Evolutionary conservation across 1,140 invertebrate species (phyloP).

Genomic region (Tetramorium alpestre): DNA sequence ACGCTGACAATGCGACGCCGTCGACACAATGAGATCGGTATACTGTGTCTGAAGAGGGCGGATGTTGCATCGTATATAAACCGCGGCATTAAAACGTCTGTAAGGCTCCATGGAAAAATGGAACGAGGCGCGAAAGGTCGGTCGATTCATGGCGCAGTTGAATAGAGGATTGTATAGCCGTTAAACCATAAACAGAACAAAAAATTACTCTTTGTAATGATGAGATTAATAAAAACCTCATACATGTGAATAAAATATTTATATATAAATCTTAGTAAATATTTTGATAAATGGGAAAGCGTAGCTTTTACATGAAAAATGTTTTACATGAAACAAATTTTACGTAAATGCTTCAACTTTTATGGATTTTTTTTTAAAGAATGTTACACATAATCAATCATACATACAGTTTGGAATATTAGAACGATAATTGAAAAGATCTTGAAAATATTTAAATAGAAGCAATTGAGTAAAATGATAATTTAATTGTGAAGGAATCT

Average conservation of each 20-base stretch:
- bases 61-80: constrained; percentile 63
- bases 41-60: constrained; percentile 43
- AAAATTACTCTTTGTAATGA: background rate
- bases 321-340: background rate
- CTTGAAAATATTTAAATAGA: background rate
- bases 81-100: constrained; percentile 59
- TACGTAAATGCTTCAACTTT: background rate
- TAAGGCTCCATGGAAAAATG: constrained; percentile 23
- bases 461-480: background rate
- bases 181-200: background rate
- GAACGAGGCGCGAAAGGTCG: constrained; percentile 7
- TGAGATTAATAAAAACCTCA: constrained; percentile 9
- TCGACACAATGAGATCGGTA: constrained; percentile 42
- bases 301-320: background rate
- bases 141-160: background rate
- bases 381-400: background rate
- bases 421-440: background rate
- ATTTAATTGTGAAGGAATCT: background rate
- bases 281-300: background rate
- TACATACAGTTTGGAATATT: background rate
- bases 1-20: constrained; percentile 53
- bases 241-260: background rate
- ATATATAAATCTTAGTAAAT: too few species aligned
- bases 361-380: background rate
- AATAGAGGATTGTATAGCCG: constrained; percentile 1